phyloP scores from a whole-genome alignment of 2,113 vertebrate genomes.

The Pituophis catenifer region DNA sequence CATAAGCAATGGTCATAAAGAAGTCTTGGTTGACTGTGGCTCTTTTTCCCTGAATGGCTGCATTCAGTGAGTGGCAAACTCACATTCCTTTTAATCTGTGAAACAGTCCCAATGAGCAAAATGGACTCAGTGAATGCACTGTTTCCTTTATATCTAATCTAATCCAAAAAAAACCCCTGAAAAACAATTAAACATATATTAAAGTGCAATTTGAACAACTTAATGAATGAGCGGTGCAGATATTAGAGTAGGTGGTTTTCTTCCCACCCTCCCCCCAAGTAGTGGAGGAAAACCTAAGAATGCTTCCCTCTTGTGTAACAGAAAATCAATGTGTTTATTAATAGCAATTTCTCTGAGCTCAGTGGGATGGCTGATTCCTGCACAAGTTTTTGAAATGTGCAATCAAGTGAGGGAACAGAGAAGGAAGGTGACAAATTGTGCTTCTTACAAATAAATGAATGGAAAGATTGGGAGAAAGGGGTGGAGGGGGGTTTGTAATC shows the following conservation, averaged over 20 bases:
- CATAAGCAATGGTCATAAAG: neutral
- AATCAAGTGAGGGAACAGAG: neutral
- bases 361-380: neutral
- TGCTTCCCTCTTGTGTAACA: conserved; percentile 5
- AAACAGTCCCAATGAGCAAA: neutral
- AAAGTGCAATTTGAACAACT: conserved; percentile 14
- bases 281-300: neutral
- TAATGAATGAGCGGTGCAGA: neutral
- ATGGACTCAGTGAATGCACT: neutral
- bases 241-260: conserved; percentile 1
- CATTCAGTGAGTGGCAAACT: neutral
- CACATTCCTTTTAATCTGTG: neutral
- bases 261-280: accelerated
- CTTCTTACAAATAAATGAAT: conserved; percentile 16
- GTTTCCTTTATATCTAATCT: neutral
- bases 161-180: conserved; percentile 12
- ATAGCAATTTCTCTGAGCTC: conserved; percentile 16
- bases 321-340: conserved; percentile 43
- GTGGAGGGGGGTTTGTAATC: neutral
- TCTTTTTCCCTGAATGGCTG: neutral
- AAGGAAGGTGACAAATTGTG: neutral
- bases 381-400: conserved; percentile 6
- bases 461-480: neutral
- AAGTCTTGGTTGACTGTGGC: neutral
- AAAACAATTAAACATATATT: neutral